Evolutionary conservation across 2,888 invertebrate genomes (phyloP).

Genomic region (Xestoiulus laeticollis): DNA sequence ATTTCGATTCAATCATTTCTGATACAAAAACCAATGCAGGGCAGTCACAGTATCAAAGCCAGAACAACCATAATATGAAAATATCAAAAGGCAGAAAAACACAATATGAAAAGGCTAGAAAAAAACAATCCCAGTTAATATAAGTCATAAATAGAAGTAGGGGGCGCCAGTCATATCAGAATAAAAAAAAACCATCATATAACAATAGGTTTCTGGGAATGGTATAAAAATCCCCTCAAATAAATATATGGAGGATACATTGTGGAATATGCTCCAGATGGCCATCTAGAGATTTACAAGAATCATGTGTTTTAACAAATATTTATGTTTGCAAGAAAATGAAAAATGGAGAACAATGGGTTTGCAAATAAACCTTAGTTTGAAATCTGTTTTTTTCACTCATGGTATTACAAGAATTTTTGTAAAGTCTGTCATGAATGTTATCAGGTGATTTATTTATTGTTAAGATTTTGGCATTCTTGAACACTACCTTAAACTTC

Average conservation of each 20-base stretch:
- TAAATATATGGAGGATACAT: constrained; percentile 1
- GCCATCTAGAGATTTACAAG: neutral
- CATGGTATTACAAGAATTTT: too few relatives aligned
- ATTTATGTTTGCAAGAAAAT: neutral
- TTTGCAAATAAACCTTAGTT: too few relatives aligned
- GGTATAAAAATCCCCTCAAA: constrained; percentile 13
- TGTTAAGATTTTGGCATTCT: too few relatives aligned
- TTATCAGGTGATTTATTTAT: too few relatives aligned
- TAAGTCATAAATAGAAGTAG: constrained; percentile 1
- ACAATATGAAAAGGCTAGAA: too few relatives aligned
- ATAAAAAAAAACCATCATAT: too few relatives aligned
- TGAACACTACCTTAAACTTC: too few relatives aligned
- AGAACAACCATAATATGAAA: too few relatives aligned
- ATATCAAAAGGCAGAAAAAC: too few relatives aligned
- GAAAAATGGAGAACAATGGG: neutral
- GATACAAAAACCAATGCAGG: neutral
- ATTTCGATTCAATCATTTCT: constrained; percentile 33
- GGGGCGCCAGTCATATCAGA: neutral
- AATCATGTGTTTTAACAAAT: neutral
- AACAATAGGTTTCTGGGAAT: neutral
- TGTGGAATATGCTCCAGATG: too few relatives aligned
- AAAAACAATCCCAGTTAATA: constrained; percentile 3
- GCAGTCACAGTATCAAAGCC: neutral
- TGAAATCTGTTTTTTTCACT: too few relatives aligned
- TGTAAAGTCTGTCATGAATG: too few relatives aligned